Conservation (phyloP, 2,113 vertebrate species). For the Uria aalge region DNA sequence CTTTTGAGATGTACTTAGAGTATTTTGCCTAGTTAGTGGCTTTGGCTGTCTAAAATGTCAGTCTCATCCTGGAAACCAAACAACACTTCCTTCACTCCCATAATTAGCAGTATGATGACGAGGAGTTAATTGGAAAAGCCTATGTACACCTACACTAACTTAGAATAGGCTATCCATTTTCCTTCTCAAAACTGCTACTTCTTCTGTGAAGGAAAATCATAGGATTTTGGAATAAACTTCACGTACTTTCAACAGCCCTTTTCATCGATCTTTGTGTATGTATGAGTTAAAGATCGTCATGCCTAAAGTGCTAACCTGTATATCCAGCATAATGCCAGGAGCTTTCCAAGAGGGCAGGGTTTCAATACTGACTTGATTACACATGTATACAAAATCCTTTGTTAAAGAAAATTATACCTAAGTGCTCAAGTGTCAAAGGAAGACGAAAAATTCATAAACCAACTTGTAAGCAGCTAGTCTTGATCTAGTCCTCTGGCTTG, state of each 20-base stretch:
- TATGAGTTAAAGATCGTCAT: not conserved
- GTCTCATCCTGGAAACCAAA: not conserved
- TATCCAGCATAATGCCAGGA: not conserved
- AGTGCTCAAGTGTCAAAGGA: not conserved
- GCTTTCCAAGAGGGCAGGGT: not conserved
- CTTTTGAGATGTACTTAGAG: not conserved
- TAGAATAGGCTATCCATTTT: not conserved
- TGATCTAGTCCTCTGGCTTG: not conserved
- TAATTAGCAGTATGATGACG: not conserved
- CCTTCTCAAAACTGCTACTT: not conserved
- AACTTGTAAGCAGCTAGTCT: not conserved
- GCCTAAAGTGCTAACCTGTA: not conserved
- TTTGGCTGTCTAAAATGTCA: not conserved
- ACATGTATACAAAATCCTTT: not conserved
- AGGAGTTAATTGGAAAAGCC: not conserved
- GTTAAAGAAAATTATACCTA: not conserved
- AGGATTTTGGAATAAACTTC: not conserved
- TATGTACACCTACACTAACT: not conserved
- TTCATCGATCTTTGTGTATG: not conserved
- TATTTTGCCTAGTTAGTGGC: not conserved
- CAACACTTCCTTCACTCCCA: not conserved
- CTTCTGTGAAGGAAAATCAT: not conserved
- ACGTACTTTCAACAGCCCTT: not conserved
- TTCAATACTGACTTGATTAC: not conserved
- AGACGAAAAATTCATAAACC: not conserved